A percentile compares a stretch with the other conserved stretches of the same genome.
phyloP scores from a whole-genome alignment of 2,113 vertebrate genomes.

The Pteruthius melanotis region DNA sequence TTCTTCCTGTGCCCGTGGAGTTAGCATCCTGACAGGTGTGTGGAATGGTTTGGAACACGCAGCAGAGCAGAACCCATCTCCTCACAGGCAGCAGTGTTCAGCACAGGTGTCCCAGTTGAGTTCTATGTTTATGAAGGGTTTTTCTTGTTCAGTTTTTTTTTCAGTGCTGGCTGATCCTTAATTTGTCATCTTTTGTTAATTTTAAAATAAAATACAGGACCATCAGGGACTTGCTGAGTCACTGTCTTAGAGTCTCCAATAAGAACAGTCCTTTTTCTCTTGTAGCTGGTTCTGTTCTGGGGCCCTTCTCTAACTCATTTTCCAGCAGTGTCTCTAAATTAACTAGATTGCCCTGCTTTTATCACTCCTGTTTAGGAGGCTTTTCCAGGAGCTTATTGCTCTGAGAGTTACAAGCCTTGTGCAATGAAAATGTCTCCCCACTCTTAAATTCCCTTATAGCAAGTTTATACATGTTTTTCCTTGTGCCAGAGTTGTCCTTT shows the following conservation, averaged over 20 bases:
- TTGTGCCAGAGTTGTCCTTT: neutral
- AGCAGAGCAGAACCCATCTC: neutral
- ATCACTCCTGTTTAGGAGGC: neutral
- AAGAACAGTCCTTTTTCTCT: neutral
- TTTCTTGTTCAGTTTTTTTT: neutral
- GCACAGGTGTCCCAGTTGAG: fast-evolving
- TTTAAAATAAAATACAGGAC: neutral
- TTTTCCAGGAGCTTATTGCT: neutral
- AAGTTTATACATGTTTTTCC: neutral
- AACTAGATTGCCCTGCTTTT: neutral
- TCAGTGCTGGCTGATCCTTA: neutral
- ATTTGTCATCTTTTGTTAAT: neutral
- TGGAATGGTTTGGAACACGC: neutral
- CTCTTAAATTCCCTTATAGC: neutral
- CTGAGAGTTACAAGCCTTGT: neutral
- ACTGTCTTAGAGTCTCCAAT: neutral
- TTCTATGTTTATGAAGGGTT: neutral
- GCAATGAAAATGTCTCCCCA: neutral
- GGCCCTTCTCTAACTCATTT: neutral
- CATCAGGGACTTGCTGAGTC: neutral
- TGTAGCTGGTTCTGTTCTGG: neutral
- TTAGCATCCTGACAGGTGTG: neutral
- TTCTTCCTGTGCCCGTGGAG: neutral
- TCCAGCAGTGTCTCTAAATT: neutral
- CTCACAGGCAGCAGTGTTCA: neutral